These are phyloP conservation scores for Triplophysa yarkandensis DNA, from an alignment of 2,797 vertebrate genomes.

Conservation along the genomic window DNA sequence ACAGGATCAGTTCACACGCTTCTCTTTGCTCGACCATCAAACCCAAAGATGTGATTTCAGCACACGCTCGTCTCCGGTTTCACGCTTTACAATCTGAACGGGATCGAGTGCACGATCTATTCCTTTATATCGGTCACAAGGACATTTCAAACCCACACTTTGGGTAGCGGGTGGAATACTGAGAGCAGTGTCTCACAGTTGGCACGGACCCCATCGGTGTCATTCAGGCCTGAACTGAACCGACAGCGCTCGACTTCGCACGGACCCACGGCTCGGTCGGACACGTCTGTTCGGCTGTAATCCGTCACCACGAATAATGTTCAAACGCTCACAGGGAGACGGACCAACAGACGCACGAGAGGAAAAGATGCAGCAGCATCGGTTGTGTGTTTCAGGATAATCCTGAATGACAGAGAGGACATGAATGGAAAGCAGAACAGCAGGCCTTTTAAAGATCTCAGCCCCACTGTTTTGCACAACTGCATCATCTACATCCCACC, in stretches of 20 bases:
- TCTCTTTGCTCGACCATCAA: slow-evolving; percentile 10
- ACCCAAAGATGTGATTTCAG: slow-evolving; percentile 7
- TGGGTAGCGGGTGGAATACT: background rate
- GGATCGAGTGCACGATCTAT: slow-evolving; percentile 29
- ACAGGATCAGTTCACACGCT: slow-evolving; percentile 23
- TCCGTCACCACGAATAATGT: slow-evolving; percentile 31
- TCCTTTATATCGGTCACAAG: background rate
- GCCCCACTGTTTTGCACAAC: background rate
- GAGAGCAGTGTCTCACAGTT: slow-evolving; percentile 3
- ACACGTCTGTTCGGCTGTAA: slow-evolving; percentile 28
- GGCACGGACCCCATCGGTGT: slow-evolving; percentile 12
- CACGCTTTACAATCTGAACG: slow-evolving; percentile 33
- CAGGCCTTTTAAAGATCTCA: background rate
- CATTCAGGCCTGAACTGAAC: background rate
- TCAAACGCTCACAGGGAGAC: slow-evolving; percentile 21
- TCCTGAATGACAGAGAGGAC: slow-evolving; percentile 1
- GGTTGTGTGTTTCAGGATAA: slow-evolving; percentile 5
- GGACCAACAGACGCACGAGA: background rate
- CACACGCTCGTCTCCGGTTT: slow-evolving; percentile 19
- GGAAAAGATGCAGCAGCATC: background rate
- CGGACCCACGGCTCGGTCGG: background rate
- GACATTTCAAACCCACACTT: slow-evolving; percentile 26
- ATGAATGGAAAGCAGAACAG: background rate
- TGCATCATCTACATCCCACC: background rate
- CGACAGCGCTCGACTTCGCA: background rate